Evolutionary conservation across 1,140 invertebrate genomes (phyloP).

Genomic region (Drosophila seguyi): DNA sequence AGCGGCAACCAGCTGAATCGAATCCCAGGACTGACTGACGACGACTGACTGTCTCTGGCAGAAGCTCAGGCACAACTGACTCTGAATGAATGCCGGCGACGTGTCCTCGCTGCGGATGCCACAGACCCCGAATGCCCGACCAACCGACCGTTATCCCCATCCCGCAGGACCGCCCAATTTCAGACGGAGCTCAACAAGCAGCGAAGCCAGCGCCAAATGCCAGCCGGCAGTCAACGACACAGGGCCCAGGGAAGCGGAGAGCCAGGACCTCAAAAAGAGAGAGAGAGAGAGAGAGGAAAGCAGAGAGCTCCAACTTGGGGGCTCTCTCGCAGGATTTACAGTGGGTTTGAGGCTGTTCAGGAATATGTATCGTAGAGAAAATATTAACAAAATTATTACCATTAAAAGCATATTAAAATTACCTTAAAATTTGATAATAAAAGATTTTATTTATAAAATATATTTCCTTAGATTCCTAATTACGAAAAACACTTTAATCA

Average conservation of each 20-base stretch:
- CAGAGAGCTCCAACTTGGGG: neutral
- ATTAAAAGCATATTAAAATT: too few relatives aligned
- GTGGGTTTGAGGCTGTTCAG: neutral
- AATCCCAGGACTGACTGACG: slow-evolving; percentile 30
- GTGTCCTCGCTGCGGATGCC: slow-evolving; percentile 67
- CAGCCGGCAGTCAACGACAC: slow-evolving; percentile 65
- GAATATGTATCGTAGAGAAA: neutral
- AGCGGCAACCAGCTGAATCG: slow-evolving; percentile 35
- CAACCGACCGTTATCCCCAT: slow-evolving; percentile 22
- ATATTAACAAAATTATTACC: too few relatives aligned
- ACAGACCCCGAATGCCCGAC: slow-evolving; percentile 42
- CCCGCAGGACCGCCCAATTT: slow-evolving; percentile 38
- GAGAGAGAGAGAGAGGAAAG: slow-evolving; percentile 7
- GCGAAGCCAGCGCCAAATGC: slow-evolving; percentile 21
- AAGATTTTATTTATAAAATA: too few relatives aligned
- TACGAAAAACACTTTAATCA: neutral
- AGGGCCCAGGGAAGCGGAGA: slow-evolving; percentile 33
- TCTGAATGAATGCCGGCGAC: slow-evolving; percentile 59
- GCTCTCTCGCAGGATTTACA: slow-evolving; percentile 26
- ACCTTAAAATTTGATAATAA: too few relatives aligned
- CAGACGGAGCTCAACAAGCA: slow-evolving; percentile 47
- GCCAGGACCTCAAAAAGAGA: slow-evolving; percentile 11
- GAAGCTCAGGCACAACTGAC: slow-evolving; percentile 76
- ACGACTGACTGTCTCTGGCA: slow-evolving; percentile 69
- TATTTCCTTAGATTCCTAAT: too few relatives aligned